Percentiles rank a stretch among this genome's conserved stretches.
phyloP scores from a whole-genome alignment of 1,140 invertebrate species.

The Drosophila nikananu region DNA sequence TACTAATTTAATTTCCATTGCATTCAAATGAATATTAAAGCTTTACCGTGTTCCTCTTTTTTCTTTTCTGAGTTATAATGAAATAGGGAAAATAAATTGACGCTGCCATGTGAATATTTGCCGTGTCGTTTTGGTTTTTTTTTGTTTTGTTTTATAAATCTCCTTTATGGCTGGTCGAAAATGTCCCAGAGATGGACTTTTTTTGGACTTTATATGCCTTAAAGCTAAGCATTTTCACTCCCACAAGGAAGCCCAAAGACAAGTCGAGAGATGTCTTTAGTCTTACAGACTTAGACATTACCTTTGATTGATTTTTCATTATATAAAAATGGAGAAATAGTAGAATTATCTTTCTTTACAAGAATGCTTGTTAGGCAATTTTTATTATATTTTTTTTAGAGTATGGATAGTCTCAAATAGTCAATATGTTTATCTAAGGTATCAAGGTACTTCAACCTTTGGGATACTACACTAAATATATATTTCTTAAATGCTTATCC shows the following conservation, averaged over 20 bases:
- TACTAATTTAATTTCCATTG: conserved; percentile 57
- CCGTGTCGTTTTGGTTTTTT: not conserved
- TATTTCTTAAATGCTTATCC: not conserved
- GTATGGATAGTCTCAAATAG: not conserved
- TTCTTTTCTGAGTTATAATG: not conserved
- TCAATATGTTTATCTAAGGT: not conserved
- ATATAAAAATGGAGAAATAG: not conserved
- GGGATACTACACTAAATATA: not conserved
- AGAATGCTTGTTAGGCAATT: not conserved
- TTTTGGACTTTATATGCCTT: conserved; percentile 48
- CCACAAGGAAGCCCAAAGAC: conserved; percentile 1
- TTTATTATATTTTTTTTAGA: not conserved
- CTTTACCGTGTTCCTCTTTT: conserved; percentile 14
- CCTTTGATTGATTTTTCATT: not conserved
- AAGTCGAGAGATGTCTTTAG: not conserved
- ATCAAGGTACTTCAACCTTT: not conserved
- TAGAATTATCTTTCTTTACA: not conserved
- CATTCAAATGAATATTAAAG: conserved; percentile 36
- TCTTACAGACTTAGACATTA: not conserved
- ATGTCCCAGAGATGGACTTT: conserved; percentile 15
- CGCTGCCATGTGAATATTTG: conserved; percentile 6
- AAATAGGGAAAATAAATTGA: conserved; percentile 27
- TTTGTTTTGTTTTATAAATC: conserved; percentile 29
- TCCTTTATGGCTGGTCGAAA: conserved; percentile 37
- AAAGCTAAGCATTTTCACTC: conserved; percentile 24